phyloP scores from a whole-genome alignment of 92 coral and sea anemone species.

The Anthopleura xanthogrammica region DNA sequence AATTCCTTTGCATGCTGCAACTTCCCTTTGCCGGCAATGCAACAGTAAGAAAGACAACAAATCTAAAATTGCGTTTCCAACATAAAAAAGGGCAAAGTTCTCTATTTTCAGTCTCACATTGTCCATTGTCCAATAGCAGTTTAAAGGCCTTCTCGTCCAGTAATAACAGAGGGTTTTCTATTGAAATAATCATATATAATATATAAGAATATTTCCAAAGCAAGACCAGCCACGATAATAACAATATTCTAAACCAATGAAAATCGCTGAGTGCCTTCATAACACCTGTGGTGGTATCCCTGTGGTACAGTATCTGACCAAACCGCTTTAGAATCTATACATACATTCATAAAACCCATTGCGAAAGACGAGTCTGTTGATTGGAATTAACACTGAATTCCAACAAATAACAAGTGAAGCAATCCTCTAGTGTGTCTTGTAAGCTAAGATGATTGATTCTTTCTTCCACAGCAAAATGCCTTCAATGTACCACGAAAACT shows the following conservation, averaged over 20 bases:
- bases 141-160: too few species aligned
- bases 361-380: not conserved
- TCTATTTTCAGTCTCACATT: too few species aligned
- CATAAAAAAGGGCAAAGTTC: too few species aligned
- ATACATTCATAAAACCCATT: not conserved
- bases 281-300: not conserved
- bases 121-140: too few species aligned
- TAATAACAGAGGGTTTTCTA: too few species aligned
- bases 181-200: too few species aligned
- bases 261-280: not conserved
- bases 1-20: too few species aligned
- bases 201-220: not conserved
- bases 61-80: too few species aligned
- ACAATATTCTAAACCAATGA: not conserved
- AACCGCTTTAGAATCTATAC: not conserved
- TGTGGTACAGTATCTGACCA: not conserved
- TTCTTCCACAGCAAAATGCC: slow-evolving; percentile 80
- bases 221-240: not conserved
- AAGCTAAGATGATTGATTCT: slow-evolving; percentile 9
- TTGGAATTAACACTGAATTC: not conserved
- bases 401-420: not conserved
- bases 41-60: too few species aligned
- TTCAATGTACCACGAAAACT: slow-evolving; percentile 84
- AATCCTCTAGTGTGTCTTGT: not conserved
- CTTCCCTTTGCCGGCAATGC: too few species aligned